Evolutionary conservation across 2,113 vertebrate genomes (phyloP).

Genomic region (Notechis scutatus): DNA sequence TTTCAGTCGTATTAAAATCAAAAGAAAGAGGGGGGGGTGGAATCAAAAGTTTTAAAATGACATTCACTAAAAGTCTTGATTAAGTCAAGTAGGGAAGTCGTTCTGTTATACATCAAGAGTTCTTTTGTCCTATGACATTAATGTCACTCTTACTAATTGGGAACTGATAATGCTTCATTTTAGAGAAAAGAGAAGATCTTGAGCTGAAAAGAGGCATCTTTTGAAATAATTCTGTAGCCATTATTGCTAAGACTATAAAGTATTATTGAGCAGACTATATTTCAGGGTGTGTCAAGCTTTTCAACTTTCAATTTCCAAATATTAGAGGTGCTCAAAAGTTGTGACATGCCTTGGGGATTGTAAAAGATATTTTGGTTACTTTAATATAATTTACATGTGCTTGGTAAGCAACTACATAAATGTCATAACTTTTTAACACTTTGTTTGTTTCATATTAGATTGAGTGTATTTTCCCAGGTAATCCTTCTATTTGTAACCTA

Average conservation of each 20-base stretch:
- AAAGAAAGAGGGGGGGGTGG: background rate
- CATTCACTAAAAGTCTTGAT: background rate
- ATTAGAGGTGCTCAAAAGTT: too few species aligned
- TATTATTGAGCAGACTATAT: too few species aligned
- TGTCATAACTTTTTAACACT: too few species aligned
- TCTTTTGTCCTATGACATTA: background rate
- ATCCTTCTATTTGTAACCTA: background rate
- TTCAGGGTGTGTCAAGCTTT: too few species aligned
- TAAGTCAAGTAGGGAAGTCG: conserved; percentile 2
- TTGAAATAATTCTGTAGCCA: conserved; percentile 11
- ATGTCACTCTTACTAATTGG: background rate
- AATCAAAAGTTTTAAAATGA: background rate
- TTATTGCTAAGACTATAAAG: background rate
- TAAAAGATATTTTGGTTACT: too few species aligned
- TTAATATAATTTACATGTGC: too few species aligned
- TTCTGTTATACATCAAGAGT: conserved; percentile 7
- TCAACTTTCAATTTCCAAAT: too few species aligned
- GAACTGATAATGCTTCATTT: conserved; percentile 19
- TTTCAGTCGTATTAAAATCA: background rate
- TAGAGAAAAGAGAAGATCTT: background rate
- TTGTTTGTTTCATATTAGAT: background rate
- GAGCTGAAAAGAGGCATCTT: background rate
- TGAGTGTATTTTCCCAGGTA: background rate
- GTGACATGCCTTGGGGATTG: too few species aligned
- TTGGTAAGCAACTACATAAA: too few species aligned